Evolutionary conservation across 2,888 invertebrate genomes (phyloP), one percentile per base, ranked within the genome.

Genomic region (Nasonovia ribisnigri): DNA sequence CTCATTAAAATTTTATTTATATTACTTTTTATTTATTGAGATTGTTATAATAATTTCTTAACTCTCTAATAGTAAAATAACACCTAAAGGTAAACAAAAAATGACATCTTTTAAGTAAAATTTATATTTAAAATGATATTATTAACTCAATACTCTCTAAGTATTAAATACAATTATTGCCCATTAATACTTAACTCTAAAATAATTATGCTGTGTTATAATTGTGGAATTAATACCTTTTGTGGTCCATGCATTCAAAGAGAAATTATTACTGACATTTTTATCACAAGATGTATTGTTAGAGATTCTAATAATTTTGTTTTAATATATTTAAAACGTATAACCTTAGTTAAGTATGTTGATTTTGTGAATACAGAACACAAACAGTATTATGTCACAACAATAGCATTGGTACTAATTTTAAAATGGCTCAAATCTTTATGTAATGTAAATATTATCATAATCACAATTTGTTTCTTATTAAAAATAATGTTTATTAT

Each of bases 331-430:
- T 89, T 26, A 48, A 48, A 67, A 60, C 0, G 13, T 13, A 26
- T 67, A 77, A 36, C 48, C 26, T 90, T 77, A 36, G 16, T 89
- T 60, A 43, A 89, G 43, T 67, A 51, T 77, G 24, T 88, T 16
- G n/a, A 54, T 54, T 54, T 77, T 88, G 86, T 92, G 51, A 42
- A 54, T 51, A 88, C 43, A 42, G 77, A 77, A 77, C 43, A 36
- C n/a, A 0, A 8, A 36, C 3, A 67, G 16, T 88, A 24, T 43
- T 60, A 48, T 29, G 60, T 88, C 24, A 88, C 6, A 42, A 48
- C 42, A 77, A 26, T 77, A 90, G 54, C 92, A 92, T 77, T 88
- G 51, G 77, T 77, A 88, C 54, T 88, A 51, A 88, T 88, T 88
- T 43, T 54, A 43, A 77, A 88, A 88, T 43, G 42, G 77, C 92